A percentile compares a stretch with the other conserved stretches of the same genome.
These are phyloP conservation scores for Pontoporia blainvillei DNA, from an alignment of 2,113 vertebrate genomes.

Conservation along the genomic window DNA sequence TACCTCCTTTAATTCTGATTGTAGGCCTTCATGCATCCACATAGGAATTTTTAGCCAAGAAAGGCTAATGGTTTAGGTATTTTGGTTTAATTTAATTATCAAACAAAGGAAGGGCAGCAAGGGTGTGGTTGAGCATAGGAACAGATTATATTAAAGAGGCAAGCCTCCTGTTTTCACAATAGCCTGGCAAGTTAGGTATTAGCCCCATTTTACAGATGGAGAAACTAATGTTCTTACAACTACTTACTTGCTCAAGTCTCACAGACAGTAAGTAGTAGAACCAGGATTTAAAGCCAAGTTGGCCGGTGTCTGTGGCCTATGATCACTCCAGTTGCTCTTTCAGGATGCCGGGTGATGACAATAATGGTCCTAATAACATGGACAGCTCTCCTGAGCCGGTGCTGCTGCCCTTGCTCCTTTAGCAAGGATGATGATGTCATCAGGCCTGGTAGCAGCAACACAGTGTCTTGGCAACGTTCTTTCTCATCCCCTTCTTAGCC, in stretches of 20 bases:
- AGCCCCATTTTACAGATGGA: neutral
- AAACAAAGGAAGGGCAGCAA: neutral
- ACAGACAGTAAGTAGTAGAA: neutral
- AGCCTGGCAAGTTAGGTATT: neutral
- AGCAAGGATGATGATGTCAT: neutral
- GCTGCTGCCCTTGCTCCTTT: neutral
- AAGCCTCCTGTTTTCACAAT: neutral
- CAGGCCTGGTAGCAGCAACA: neutral
- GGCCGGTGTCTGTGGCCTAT: neutral
- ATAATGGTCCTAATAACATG: neutral
- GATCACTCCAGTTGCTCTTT: neutral
- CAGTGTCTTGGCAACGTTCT: neutral
- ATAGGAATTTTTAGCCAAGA: neutral
- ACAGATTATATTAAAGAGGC: neutral
- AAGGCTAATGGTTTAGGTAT: neutral
- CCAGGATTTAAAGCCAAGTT: neutral
- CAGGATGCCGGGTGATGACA: neutral
- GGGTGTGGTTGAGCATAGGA: neutral
- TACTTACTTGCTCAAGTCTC: neutral
- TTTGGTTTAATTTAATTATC: neutral
- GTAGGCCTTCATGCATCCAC: neutral
- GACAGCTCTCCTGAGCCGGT: neutral
- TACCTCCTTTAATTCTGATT: neutral
- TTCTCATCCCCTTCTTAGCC: neutral
- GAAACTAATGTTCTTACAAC: neutral